Conservation (phyloP, 2,113 vertebrate species). For the Fulmarus glacialis region DNA sequence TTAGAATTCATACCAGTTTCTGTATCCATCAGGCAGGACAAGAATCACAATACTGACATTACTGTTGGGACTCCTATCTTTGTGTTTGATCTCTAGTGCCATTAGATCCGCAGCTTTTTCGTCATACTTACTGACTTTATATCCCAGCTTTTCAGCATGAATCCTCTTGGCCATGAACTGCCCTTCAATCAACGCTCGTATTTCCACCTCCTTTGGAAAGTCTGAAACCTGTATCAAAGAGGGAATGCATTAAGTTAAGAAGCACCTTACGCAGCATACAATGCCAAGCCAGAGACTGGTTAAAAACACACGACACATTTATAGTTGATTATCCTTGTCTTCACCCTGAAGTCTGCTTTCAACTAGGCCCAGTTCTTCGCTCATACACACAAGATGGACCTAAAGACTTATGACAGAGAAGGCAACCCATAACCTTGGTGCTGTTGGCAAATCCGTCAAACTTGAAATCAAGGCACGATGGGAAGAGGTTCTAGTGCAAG, state of each 20-base stretch:
- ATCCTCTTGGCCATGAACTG: conserved; percentile 95
- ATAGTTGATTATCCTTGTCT: not conserved
- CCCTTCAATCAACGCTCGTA: conserved; percentile 91
- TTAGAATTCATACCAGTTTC: not conserved
- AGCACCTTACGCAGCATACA: not conserved
- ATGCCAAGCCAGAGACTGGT: not conserved
- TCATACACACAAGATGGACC: not conserved
- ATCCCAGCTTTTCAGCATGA: conserved; percentile 92
- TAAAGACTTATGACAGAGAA: not conserved
- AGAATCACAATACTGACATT: not conserved
- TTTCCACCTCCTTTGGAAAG: conserved; percentile 81
- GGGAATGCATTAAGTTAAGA: not conserved
- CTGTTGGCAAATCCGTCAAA: not conserved
- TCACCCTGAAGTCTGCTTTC: not conserved
- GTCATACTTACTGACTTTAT: conserved; percentile 85
- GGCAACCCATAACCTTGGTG: not conserved
- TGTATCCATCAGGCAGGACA: not conserved
- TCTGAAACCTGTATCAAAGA: conserved; percentile 76
- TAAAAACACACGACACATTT: not conserved
- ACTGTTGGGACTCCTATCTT: not conserved
- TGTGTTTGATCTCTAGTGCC: not conserved
- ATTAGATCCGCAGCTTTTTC: not conserved
- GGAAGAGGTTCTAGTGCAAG: not conserved
- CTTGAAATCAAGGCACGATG: not conserved
- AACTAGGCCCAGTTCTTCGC: not conserved